Percentiles rank a stretch among this genome's conserved stretches.
These are phyloP conservation scores for Spodoptera frugiperda DNA, from an alignment of 1,140 invertebrate genomes.

Conservation along the genomic window DNA sequence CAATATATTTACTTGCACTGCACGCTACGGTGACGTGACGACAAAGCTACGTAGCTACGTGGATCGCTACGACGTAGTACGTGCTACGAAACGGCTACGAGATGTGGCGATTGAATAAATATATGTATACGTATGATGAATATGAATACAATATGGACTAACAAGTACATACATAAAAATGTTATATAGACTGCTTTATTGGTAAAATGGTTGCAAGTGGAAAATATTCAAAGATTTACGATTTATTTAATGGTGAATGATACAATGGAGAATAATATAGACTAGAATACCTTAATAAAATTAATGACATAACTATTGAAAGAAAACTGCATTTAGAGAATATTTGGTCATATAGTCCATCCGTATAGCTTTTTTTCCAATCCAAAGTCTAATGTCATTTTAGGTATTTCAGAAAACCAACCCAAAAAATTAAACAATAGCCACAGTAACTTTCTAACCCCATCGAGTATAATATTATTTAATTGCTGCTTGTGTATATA, in stretches of 20 bases:
- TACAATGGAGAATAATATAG: too few relatives aligned
- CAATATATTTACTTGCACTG: slow-evolving; percentile 37
- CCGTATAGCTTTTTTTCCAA: too few relatives aligned
- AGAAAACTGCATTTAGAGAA: too few relatives aligned
- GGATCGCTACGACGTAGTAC: slow-evolving; percentile 26
- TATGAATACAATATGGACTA: background rate
- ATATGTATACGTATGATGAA: background rate
- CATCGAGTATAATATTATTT: background rate
- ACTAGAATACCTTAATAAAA: too few relatives aligned
- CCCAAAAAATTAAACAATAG: background rate
- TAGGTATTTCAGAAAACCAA: too few relatives aligned
- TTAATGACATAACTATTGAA: too few relatives aligned
- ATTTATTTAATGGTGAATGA: too few relatives aligned
- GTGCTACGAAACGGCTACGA: slow-evolving; percentile 34
- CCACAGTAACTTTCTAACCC: background rate
- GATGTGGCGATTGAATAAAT: slow-evolving; percentile 24
- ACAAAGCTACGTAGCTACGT: slow-evolving; percentile 11
- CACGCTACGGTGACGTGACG: slow-evolving; percentile 34
- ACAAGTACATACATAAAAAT: background rate
- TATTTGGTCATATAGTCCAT: too few relatives aligned
- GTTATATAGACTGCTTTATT: too few relatives aligned
- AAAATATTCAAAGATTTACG: too few relatives aligned
- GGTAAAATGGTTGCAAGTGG: too few relatives aligned
- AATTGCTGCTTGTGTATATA: background rate
- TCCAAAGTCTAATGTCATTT: too few relatives aligned